phyloP scores from a whole-genome alignment of 2,888 invertebrate species.

The Ischnura elegans region DNA sequence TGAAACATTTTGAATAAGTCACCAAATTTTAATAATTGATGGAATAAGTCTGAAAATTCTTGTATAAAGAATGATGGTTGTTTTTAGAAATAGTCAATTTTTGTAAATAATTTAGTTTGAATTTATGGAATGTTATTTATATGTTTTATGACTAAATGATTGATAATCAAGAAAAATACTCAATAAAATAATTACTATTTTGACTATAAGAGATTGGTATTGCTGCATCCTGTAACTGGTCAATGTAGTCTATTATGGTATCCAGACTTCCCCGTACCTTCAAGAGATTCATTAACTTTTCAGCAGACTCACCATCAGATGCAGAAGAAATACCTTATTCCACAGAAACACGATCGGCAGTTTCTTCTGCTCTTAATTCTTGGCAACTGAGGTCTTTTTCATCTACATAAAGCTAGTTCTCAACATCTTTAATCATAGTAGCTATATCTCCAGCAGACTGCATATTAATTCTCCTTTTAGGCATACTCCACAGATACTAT shows the following conservation, averaged over 20 bases:
- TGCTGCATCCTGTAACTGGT: too few species aligned
- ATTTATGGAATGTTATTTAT: slow-evolving; percentile 65
- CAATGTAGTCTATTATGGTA: too few species aligned
- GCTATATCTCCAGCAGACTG: neutral
- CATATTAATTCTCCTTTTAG: too few species aligned
- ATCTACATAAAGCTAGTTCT: neutral
- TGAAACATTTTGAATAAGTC: slow-evolving; percentile 85
- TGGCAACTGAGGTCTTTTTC: neutral
- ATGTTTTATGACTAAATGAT: slow-evolving; percentile 13
- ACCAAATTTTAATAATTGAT: neutral
- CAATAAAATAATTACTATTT: slow-evolving; percentile 56
- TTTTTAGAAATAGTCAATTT: slow-evolving; percentile 54
- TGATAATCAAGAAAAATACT: slow-evolving; percentile 48
- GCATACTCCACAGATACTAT: too few species aligned
- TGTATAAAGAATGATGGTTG: slow-evolving; percentile 55
- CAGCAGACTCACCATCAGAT: neutral
- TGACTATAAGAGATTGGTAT: neutral
- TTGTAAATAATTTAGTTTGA: slow-evolving; percentile 62
- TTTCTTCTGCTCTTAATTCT: neutral
- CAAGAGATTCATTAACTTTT: too few species aligned
- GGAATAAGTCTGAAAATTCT: slow-evolving; percentile 47
- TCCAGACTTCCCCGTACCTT: too few species aligned
- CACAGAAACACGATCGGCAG: neutral
- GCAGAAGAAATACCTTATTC: neutral
- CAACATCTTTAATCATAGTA: neutral